Conservation (phyloP, 2,797 vertebrate genomes). For the Malacoraja senta region DNA sequence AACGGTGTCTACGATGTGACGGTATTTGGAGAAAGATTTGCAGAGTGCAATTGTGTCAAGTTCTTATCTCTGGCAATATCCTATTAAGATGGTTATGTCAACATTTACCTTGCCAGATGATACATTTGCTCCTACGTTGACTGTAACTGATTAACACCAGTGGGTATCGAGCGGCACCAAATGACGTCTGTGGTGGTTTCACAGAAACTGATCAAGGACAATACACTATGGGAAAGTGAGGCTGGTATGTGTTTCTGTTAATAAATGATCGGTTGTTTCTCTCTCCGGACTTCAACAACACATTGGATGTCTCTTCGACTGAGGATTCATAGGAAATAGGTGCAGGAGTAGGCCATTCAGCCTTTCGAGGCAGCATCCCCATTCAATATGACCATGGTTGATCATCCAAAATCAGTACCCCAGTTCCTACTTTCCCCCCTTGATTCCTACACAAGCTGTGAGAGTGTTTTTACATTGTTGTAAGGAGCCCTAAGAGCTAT, state of each 20-base stretch:
- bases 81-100: background rate
- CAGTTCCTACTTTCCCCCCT: too few relatives aligned
- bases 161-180: background rate
- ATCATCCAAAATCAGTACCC: too few relatives aligned
- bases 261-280: background rate
- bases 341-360: too few relatives aligned
- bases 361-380: too few relatives aligned
- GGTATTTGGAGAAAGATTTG: background rate
- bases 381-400: too few relatives aligned
- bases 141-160: constrained; percentile 25
- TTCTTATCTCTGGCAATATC: too few relatives aligned
- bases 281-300: background rate
- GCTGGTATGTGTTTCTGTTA: background rate
- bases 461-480: too few relatives aligned
- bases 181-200: background rate
- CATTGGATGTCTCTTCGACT: background rate
- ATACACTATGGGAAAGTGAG: background rate
- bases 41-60: background rate
- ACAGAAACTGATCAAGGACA: constrained; percentile 26
- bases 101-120: background rate
- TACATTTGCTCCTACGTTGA: background rate
- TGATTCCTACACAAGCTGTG: too few relatives aligned
- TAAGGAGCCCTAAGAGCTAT: too few relatives aligned
- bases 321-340: background rate
- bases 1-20: too few relatives aligned